These are phyloP conservation scores for Pluvianellus socialis DNA, from an alignment of 2,113 vertebrate genomes.

Conservation along the genomic window DNA sequence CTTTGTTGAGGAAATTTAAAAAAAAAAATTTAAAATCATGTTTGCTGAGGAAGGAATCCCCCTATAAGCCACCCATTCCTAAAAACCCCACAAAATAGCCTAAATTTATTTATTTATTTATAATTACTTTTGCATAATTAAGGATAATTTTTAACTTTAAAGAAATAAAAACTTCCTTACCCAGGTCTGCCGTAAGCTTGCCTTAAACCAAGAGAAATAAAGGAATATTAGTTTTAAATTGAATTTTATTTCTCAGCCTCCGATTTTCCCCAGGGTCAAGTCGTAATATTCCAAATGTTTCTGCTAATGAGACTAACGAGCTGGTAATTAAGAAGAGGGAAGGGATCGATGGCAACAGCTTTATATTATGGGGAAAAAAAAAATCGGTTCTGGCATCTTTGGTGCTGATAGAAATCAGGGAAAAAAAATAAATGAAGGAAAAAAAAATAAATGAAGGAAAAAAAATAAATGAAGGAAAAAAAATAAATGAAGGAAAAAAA, in stretches of 20 bases:
- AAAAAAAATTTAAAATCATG: no score
- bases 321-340: neutral
- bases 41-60: no score
- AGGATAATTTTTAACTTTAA: neutral
- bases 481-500: no score
- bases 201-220: neutral
- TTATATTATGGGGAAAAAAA: neutral
- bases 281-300: fast-evolving
- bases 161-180: neutral
- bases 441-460: no score
- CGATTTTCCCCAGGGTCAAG: neutral
- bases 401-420: neutral
- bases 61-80: no score
- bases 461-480: no score
- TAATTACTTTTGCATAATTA: neutral
- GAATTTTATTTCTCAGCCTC: neutral
- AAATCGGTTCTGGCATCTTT: no score
- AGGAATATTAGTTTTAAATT: neutral
- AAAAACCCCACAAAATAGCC: no score
- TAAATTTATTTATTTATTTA: no score
- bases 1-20: no score
- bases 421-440: no score
- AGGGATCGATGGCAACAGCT: no score
- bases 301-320: neutral
- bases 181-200: neutral